Evolutionary conservation across 2,797 vertebrate genomes (phyloP).

Genomic region (Saxicola maurus): DNA sequence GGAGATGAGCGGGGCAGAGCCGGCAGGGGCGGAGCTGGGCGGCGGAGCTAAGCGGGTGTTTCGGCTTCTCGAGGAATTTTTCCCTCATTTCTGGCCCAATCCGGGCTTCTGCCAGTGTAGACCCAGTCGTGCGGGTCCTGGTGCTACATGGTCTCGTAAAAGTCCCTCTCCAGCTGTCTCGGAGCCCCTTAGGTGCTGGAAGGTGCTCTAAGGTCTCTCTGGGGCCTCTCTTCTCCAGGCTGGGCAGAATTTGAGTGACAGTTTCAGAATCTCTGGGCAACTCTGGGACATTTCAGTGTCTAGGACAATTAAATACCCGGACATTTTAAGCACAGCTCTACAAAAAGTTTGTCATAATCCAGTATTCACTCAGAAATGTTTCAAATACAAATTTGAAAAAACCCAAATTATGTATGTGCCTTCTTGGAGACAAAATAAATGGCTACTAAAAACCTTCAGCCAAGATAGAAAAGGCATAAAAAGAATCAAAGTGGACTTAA

Average conservation of each 20-base stretch:
- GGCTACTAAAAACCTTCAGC: neutral
- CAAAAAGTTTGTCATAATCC: neutral
- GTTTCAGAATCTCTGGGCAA: neutral
- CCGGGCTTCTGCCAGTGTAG: accelerated
- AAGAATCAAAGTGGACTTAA: neutral
- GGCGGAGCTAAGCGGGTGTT: accelerated
- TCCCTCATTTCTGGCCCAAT: accelerated
- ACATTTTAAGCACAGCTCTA: neutral
- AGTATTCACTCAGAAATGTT: neutral
- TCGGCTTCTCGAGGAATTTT: neutral
- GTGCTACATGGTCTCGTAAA: accelerated
- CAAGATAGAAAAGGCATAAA: neutral
- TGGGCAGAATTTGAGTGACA: neutral
- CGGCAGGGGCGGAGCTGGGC: neutral
- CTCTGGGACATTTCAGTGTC: neutral
- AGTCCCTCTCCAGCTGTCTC: neutral
- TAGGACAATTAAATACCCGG: no score
- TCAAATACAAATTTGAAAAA: neutral
- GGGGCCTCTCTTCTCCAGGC: neutral
- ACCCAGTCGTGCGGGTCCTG: accelerated
- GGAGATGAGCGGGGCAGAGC: accelerated
- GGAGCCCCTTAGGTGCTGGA: neutral
- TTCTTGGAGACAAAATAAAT: neutral
- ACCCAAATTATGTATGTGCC: no score
- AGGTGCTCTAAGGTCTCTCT: neutral